Conservation (phyloP, 2,888 invertebrate genomes). For the Hypena proboscidalis region DNA sequence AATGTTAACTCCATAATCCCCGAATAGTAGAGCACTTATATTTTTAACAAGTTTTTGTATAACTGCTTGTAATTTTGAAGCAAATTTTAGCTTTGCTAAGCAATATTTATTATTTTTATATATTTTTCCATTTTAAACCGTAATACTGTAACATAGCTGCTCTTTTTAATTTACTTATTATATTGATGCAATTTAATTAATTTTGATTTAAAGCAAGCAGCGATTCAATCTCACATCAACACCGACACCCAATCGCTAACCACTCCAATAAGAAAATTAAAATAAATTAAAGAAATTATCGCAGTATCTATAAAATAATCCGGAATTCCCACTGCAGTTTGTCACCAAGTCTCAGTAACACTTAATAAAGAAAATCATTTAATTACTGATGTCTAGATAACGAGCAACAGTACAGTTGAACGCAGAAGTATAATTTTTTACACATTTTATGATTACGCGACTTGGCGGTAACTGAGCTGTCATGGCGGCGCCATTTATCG, state of each 20-base stretch:
- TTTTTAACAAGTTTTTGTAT: no score
- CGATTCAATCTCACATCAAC: slow-evolving; percentile 27
- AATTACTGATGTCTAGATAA: slow-evolving; percentile 50
- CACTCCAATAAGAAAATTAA: slow-evolving; percentile 29
- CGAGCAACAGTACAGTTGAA: slow-evolving; percentile 2
- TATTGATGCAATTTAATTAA: no score
- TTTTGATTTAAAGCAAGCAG: no score
- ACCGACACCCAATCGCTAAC: slow-evolving; percentile 39
- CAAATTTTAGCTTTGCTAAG: no score
- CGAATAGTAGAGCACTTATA: no score
- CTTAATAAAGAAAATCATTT: slow-evolving; percentile 44
- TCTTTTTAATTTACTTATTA: no score
- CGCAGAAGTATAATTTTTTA: slow-evolving; percentile 15
- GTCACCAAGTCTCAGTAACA: slow-evolving; percentile 40
- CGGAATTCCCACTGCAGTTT: slow-evolving; percentile 43
- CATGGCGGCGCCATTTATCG: neutral
- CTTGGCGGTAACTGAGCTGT: neutral
- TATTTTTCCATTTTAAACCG: no score
- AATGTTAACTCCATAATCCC: no score
- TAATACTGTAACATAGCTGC: no score
- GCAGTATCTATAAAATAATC: slow-evolving; percentile 33
- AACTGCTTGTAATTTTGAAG: no score
- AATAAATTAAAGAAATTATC: slow-evolving; percentile 40
- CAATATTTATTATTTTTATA: no score
- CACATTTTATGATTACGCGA: no score